Evolutionary conservation across 2,113 vertebrate species (phyloP).

Genomic region (Urocitellus parryii): DNA sequence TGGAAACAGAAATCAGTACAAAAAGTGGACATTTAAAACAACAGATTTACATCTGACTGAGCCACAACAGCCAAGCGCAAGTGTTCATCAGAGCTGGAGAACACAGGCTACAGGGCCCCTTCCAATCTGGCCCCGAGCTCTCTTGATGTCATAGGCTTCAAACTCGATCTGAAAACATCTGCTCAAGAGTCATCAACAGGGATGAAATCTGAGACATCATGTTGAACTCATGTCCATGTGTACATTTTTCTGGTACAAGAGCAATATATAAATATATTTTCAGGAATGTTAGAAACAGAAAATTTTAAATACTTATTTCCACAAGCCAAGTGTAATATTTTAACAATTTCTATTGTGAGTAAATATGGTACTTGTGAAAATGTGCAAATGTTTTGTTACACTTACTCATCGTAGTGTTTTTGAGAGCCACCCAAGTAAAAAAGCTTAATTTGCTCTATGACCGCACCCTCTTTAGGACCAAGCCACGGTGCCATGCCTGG

Average conservation of each 20-base stretch:
- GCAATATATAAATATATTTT: constrained; percentile 26
- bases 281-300: constrained; percentile 55
- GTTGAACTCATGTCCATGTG: background rate
- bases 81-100: background rate
- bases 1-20: background rate
- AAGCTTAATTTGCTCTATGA: constrained; percentile 26
- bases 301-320: constrained; percentile 50
- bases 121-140: background rate
- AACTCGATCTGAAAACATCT: constrained; percentile 58
- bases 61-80: background rate
- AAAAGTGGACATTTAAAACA: background rate
- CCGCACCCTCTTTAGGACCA: background rate
- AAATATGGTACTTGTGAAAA: constrained; percentile 60
- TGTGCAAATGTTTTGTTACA: constrained; percentile 33
- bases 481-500: background rate
- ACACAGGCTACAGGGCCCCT: background rate
- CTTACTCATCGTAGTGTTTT: constrained; percentile 16
- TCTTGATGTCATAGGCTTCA: constrained; percentile 25
- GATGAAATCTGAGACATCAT: constrained; percentile 33
- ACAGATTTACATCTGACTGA: background rate
- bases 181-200: constrained; percentile 39
- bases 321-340: constrained; percentile 20
- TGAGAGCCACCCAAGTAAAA: constrained; percentile 43
- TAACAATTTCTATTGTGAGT: constrained; percentile 54
- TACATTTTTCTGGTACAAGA: constrained; percentile 23